A percentile compares a stretch with the other conserved stretches of the same genome.
These are phyloP conservation scores for Todiramphus saurophagus DNA, from an alignment of 2,113 vertebrate species.

Conservation along the genomic window DNA sequence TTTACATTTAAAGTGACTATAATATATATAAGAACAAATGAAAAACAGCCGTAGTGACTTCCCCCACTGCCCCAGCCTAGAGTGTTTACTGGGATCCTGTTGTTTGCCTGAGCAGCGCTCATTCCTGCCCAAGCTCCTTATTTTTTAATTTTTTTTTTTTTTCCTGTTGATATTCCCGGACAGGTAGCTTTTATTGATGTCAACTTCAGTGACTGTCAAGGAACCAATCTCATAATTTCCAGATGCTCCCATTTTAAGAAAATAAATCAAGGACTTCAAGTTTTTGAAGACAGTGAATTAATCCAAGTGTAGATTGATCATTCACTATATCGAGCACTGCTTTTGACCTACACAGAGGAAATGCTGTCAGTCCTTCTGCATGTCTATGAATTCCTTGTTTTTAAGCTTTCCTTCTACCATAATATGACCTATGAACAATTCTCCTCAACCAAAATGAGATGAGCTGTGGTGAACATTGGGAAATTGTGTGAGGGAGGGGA, in stretches of 20 bases:
- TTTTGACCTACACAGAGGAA: constrained; percentile 21
- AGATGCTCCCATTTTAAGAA: constrained; percentile 4
- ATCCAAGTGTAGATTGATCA: neutral
- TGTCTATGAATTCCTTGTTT: neutral
- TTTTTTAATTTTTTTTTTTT: neutral
- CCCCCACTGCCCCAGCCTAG: neutral
- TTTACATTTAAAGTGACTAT: neutral
- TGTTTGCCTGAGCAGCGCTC: neutral
- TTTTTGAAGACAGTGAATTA: constrained; percentile 24
- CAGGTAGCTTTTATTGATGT: neutral
- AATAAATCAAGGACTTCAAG: constrained; percentile 37
- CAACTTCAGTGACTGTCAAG: constrained; percentile 12
- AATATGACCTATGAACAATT: neutral
- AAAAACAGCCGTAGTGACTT: fast-evolving
- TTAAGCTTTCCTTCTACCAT: neutral
- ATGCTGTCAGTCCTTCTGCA: neutral
- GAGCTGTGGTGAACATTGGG: neutral
- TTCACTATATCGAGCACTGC: neutral
- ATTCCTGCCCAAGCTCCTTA: neutral
- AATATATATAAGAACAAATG: neutral
- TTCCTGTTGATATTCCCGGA: neutral
- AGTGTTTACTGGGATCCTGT: neutral
- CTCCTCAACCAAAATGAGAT: neutral
- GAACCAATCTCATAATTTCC: neutral
- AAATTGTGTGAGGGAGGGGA: neutral